Evolutionary conservation across 2,797 vertebrate species (phyloP).

Genomic region (Knipowitschia caucasica): DNA sequence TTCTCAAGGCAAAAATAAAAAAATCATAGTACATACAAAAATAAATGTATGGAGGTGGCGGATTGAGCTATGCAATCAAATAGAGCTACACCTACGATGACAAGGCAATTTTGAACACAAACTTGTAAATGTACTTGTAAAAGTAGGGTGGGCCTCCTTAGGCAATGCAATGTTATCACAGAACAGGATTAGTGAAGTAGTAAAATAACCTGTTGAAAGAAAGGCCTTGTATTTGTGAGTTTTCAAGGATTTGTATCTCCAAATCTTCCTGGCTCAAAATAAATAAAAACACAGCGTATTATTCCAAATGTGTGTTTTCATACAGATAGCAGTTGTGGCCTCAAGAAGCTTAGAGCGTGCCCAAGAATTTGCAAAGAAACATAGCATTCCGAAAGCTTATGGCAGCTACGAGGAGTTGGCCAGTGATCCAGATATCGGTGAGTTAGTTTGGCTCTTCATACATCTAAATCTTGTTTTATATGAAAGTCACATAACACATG

Average conservation of each 20-base stretch:
- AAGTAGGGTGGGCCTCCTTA: no score
- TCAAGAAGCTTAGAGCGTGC: constrained; percentile 64
- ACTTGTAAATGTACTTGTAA: no score
- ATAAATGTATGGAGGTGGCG: no score
- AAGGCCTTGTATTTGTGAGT: not conserved
- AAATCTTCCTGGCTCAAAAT: not conserved
- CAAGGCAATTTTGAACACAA: no score
- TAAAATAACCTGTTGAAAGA: no score
- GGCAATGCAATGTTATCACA: not conserved
- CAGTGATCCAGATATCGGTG: constrained; percentile 70
- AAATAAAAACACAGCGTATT: not conserved
- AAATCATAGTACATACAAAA: no score
- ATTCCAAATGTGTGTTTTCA: constrained; percentile 15
- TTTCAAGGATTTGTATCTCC: not conserved
- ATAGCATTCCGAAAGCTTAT: constrained; percentile 69
- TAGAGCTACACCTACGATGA: no score
- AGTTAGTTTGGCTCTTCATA: constrained; percentile 27
- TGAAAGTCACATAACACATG: constrained; percentile 16
- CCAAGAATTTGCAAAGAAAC: constrained; percentile 70
- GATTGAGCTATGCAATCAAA: no score
- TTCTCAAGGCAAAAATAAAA: no score
- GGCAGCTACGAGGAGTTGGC: constrained; percentile 76
- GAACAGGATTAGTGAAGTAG: no score
- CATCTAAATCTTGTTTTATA: constrained; percentile 6
- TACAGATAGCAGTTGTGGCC: constrained; percentile 73